phyloP scores from a whole-genome alignment of 2,888 invertebrate genomes.

The Rhorus exstirpatorius region DNA sequence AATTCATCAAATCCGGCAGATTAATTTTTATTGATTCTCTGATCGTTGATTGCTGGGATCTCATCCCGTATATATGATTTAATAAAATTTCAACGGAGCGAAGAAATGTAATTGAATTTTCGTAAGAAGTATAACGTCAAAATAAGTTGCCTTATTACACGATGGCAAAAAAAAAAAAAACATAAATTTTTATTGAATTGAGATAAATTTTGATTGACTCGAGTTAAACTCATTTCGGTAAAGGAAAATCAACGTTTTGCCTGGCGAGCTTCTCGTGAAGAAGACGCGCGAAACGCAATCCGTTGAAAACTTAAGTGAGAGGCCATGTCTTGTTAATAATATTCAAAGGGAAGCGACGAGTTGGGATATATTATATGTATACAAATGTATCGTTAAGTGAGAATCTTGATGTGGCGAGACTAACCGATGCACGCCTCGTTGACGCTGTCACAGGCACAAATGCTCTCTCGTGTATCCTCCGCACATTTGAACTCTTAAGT shows the following conservation, averaged over 20 bases:
- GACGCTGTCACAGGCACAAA: conserved; percentile 83
- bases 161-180: no score
- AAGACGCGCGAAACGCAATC: conserved; percentile 17
- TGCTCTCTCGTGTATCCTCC: conserved; percentile 75
- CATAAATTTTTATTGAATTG: background rate
- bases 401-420: conserved; percentile 85
- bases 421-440: conserved; percentile 85
- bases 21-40: no score
- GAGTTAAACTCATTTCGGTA: background rate
- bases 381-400: conserved; percentile 74
- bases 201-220: background rate
- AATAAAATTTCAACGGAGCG: no score
- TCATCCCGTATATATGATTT: no score
- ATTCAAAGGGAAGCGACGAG: conserved; percentile 74
- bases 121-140: no score
- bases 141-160: no score
- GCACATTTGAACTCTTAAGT: background rate
- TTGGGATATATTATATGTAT: conserved; percentile 66
- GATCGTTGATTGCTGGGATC: no score
- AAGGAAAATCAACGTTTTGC: background rate
- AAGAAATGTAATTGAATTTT: no score
- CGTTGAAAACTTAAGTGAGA: conserved; percentile 56
- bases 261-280: conserved; percentile 30
- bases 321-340: conserved; percentile 68
- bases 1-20: no score